Evolutionary conservation across 2,797 vertebrate species (phyloP).

Genomic region (Percopsis omiscomaycus): DNA sequence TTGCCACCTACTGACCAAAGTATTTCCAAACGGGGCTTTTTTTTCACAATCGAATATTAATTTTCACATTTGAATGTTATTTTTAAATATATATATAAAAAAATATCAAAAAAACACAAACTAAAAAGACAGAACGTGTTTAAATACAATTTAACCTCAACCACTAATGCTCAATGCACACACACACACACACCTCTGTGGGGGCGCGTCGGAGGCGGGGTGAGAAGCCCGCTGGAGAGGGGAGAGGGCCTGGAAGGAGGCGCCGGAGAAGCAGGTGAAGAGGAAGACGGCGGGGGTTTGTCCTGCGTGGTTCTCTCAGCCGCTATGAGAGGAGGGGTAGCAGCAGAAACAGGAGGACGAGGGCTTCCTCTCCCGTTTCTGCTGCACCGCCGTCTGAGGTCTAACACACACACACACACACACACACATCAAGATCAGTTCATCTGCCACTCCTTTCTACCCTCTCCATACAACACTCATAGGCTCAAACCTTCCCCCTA

Average conservation of each 20-base stretch:
- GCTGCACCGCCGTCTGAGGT: constrained; percentile 87
- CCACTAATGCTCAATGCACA: too few species aligned
- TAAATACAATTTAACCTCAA: neutral
- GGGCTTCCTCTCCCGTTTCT: constrained; percentile 81
- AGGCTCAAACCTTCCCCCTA: too few species aligned
- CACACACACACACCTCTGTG: constrained; percentile 37
- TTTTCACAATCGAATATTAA: too few species aligned
- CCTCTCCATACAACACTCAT: too few species aligned
- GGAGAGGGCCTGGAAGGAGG: constrained; percentile 4
- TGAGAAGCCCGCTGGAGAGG: constrained; percentile 20
- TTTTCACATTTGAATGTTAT: too few species aligned
- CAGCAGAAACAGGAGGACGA: constrained; percentile 38
- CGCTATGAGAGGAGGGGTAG: constrained; percentile 46
- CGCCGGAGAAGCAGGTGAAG: neutral
- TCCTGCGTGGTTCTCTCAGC: constrained; percentile 41
- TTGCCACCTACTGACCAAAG: too few species aligned
- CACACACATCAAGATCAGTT: neutral
- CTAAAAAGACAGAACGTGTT: neutral
- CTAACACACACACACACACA: constrained; percentile 52
- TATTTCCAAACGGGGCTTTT: too few species aligned
- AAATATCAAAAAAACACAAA: too few species aligned
- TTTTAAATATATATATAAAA: too few species aligned
- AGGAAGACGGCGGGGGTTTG: constrained; percentile 16
- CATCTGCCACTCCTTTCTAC: too few species aligned
- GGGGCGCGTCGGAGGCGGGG: constrained; percentile 66